Evolutionary conservation across 2,888 invertebrate species (phyloP).

Genomic region (Sarcophaga subvicina): DNA sequence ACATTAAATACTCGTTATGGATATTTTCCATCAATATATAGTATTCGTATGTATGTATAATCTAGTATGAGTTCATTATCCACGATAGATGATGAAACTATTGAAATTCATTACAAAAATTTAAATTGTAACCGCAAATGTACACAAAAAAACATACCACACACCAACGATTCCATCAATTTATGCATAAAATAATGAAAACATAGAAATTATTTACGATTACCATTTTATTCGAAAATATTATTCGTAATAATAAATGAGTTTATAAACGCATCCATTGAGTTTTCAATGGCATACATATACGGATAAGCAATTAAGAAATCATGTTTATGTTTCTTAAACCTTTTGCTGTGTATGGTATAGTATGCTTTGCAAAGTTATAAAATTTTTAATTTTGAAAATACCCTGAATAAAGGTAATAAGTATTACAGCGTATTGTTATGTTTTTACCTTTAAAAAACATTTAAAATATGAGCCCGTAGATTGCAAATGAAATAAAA

Average conservation of each 20-base stretch:
- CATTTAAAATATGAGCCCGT: too few relatives aligned
- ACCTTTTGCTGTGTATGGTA: too few relatives aligned
- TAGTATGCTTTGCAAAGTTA: too few relatives aligned
- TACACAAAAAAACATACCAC: too few relatives aligned
- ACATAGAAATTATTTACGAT: constrained; percentile 32
- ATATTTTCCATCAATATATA: not conserved
- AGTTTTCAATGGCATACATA: constrained; percentile 7
- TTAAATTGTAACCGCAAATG: constrained; percentile 12
- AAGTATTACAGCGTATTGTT: too few relatives aligned
- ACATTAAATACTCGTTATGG: constrained; percentile 12
- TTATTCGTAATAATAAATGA: not conserved
- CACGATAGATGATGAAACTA: constrained; percentile 33
- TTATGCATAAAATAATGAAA: constrained; percentile 36
- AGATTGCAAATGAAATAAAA: too few relatives aligned
- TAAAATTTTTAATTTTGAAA: too few relatives aligned
- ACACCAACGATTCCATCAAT: constrained; percentile 29
- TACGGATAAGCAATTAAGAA: not conserved
- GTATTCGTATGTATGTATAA: not conserved
- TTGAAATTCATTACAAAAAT: constrained; percentile 28
- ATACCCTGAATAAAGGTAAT: too few relatives aligned
- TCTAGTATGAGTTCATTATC: not conserved
- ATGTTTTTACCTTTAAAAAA: too few relatives aligned
- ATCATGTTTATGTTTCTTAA: constrained; percentile 10
- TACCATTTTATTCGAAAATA: not conserved
- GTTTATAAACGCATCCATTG: constrained; percentile 14